Evolutionary conservation across 2,113 vertebrate genomes (phyloP).

Genomic region (Serilophus lunatus): DNA sequence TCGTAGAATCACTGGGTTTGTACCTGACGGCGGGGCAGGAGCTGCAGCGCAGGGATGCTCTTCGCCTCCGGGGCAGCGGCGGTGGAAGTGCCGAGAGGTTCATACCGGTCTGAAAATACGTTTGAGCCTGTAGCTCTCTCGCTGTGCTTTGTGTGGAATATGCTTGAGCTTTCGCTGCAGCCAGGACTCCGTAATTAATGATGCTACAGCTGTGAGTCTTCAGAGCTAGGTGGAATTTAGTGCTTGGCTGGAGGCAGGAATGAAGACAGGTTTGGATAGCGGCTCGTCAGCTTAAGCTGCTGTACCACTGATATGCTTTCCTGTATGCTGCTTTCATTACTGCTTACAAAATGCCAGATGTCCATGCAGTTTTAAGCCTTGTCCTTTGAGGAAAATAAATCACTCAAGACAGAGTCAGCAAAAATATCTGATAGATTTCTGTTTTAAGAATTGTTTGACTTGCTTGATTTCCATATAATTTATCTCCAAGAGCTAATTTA

Average conservation of each 20-base stretch:
- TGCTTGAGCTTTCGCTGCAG: not conserved
- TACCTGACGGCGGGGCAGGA: not conserved
- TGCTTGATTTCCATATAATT: conserved; percentile 8
- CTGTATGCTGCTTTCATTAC: not conserved
- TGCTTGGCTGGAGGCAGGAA: not conserved
- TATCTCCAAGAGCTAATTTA: conserved; percentile 34
- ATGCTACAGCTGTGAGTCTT: not conserved
- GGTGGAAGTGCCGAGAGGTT: not conserved
- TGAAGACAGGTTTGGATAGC: not conserved
- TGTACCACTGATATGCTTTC: not conserved
- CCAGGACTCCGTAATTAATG: not conserved
- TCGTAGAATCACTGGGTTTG: not conserved
- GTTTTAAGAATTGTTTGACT: conserved; percentile 14
- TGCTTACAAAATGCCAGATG: not conserved
- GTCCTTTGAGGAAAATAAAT: conserved; percentile 3
- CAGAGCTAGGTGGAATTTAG: not conserved
- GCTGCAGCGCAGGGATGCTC: not conserved
- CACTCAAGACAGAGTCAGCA: not conserved
- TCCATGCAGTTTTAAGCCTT: not conserved
- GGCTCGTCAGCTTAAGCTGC: not conserved
- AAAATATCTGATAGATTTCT: not conserved
- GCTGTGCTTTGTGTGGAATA: not conserved
- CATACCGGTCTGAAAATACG: not conserved
- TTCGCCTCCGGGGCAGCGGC: not conserved
- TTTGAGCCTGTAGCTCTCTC: not conserved